Base-by-base conservation (phyloP, 1,140 invertebrate species). In the Amyelois transitella region DNA sequence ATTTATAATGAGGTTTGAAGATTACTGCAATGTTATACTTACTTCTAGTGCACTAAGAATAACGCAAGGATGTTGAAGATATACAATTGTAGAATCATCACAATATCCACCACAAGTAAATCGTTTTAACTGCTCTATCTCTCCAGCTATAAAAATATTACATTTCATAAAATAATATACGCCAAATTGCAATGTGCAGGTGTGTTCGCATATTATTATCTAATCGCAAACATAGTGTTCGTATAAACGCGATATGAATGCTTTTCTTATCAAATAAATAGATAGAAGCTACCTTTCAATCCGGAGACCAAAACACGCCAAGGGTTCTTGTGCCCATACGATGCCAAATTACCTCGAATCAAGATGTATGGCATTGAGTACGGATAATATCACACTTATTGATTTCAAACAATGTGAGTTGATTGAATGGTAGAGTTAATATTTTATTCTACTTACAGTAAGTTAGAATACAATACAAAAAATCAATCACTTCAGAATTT, bases 331-430 rank as follows among this genome's bases (percentile, higher is more conserved):
- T 94, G 92, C 84, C 93, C 93, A 81, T 95, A 96, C 49, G 94
- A 95, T 78, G 94, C 93, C 80, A 95, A 91, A 90, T 95, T 95
- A 88, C 94, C 94, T 83, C 94, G 91, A 72, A 96, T 94, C 89
- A 95, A 91, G 91, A 95, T 94, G 92, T 95, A 95, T 88, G 94
- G 94, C 94, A 95, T 95, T 91, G 90, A 88, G 82, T 78, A 88
- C 83, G 67, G 78, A 69, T 79, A 69, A 38, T 43, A 55, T 22
- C 49, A 14, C 25, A 50, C 32, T 43, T 43, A 52, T n/a, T 22
- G 24, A 20, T 19, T 5, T 20, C 12, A 14, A 38, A 38, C n/a
- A 38, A 8, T 8, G n/a, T 38, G 1, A 1, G n/a, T 14, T 38
- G 32, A 14, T 32, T 10, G 12, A 32, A 32, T 38, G 17, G 12